A percentile compares a stretch with the other conserved stretches of the same genome.
These are phyloP conservation scores for Anas platyrhynchos DNA, from an alignment of 2,113 vertebrate genomes.

Conservation along the genomic window DNA sequence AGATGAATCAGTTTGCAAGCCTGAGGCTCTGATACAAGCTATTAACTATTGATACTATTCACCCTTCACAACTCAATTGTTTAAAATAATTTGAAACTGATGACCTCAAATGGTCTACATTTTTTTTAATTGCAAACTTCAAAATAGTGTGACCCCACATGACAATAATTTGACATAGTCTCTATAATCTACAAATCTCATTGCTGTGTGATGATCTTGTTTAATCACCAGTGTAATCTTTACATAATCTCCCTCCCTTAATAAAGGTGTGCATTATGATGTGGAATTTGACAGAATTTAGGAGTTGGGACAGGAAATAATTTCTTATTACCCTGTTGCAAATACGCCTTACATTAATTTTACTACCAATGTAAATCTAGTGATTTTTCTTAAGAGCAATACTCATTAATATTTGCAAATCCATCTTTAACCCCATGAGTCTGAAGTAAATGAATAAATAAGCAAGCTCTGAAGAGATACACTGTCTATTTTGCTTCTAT, in stretches of 20 bases:
- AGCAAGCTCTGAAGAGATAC: neutral
- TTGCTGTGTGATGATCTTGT: neutral
- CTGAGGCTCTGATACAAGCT: neutral
- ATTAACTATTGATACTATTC: neutral
- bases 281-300: constrained; percentile 7
- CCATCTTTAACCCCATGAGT: neutral
- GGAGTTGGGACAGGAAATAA: neutral
- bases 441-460: neutral
- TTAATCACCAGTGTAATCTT: neutral
- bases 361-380: neutral
- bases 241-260: neutral
- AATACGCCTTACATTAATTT: neutral
- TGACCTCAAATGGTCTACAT: neutral
- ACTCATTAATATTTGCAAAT: neutral
- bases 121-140: constrained; percentile 12
- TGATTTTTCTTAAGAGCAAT: neutral
- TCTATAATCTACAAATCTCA: neutral
- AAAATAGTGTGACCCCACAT: neutral
- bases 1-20: neutral
- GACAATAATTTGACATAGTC: neutral
- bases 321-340: neutral
- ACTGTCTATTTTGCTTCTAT: neutral
- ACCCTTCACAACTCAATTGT: neutral
- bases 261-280: neutral
- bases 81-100: neutral